Percentiles rank a stretch among this genome's conserved stretches.
Evolutionary conservation across 2,797 vertebrate species (phyloP).

Genomic region (Mus spretus): DNA sequence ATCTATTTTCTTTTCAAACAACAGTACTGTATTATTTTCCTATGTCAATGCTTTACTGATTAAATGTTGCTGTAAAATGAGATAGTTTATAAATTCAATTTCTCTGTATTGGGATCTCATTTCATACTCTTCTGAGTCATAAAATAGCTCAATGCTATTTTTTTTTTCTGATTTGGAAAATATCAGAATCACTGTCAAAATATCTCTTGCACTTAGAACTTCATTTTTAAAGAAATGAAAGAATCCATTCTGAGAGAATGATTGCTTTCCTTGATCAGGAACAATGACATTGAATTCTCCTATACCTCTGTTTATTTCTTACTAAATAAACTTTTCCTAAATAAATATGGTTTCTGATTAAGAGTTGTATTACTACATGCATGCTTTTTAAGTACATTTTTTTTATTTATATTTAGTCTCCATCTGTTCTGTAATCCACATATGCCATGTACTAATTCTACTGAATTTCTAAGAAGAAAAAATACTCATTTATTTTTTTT

Average conservation of each 20-base stretch:
- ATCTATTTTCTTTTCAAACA: neutral
- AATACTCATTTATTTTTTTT: neutral
- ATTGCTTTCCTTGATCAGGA: neutral
- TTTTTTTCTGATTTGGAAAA: neutral
- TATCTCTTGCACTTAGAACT: neutral
- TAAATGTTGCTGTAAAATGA: neutral
- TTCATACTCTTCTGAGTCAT: neutral
- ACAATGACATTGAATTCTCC: neutral
- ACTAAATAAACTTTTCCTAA: neutral
- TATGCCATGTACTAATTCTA: neutral
- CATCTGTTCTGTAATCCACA: no score
- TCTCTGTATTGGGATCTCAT: neutral
- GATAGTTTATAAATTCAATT: neutral
- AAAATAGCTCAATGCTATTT: neutral
- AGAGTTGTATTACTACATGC: neutral
- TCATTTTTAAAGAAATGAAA: neutral
- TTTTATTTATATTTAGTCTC: neutral
- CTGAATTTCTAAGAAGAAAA: neutral
- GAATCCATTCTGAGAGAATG: neutral
- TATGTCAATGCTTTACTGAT: neutral
- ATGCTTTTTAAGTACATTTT: neutral
- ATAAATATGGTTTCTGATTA: neutral
- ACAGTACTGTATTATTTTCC: neutral
- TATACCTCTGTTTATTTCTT: neutral
- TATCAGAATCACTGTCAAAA: neutral